Percentiles rank a stretch among this genome's conserved stretches.
These are phyloP conservation scores for Volucella zonaria DNA, from an alignment of 2,888 invertebrate genomes.

Conservation along the genomic window DNA sequence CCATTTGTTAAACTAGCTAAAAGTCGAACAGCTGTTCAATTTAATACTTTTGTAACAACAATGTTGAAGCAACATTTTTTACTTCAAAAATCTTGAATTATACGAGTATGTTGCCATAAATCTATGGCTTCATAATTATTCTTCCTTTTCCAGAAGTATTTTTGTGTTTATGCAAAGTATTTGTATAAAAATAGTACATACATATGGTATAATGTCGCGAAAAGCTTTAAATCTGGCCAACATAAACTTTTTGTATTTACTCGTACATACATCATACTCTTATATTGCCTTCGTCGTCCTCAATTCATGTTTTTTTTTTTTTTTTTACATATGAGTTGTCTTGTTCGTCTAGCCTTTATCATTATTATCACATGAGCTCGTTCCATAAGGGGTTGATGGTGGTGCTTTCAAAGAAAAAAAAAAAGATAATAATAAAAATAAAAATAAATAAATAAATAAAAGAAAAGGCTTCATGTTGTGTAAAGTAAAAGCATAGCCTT, in stretches of 20 bases:
- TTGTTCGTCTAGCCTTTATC: slow-evolving; percentile 15
- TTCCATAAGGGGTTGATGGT: slow-evolving; percentile 46
- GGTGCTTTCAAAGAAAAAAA: slow-evolving; percentile 20
- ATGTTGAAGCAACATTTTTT: too few relatives aligned
- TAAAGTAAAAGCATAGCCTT: slow-evolving; percentile 2
- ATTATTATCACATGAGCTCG: neutral
- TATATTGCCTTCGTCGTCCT: slow-evolving; percentile 24
- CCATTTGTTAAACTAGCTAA: too few relatives aligned
- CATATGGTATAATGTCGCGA: neutral
- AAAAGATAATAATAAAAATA: slow-evolving; percentile 22
- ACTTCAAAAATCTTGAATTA: too few relatives aligned
- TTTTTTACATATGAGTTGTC: slow-evolving; percentile 33
- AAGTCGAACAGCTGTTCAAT: too few relatives aligned
- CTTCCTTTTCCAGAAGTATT: too few relatives aligned
- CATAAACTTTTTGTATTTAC: neutral
- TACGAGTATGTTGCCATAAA: too few relatives aligned
- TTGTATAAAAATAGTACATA: too few relatives aligned
- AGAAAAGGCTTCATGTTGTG: slow-evolving; percentile 31
- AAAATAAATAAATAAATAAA: slow-evolving; percentile 12
- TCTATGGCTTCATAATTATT: too few relatives aligned
- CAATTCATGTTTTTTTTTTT: slow-evolving; percentile 40
- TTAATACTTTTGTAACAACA: too few relatives aligned
- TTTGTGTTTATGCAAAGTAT: too few relatives aligned
- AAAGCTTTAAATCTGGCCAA: slow-evolving; percentile 27
- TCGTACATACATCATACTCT: too few relatives aligned